These are phyloP conservation scores for Smithornis capensis DNA, from an alignment of 2,113 vertebrate species.

Conservation along the genomic window DNA sequence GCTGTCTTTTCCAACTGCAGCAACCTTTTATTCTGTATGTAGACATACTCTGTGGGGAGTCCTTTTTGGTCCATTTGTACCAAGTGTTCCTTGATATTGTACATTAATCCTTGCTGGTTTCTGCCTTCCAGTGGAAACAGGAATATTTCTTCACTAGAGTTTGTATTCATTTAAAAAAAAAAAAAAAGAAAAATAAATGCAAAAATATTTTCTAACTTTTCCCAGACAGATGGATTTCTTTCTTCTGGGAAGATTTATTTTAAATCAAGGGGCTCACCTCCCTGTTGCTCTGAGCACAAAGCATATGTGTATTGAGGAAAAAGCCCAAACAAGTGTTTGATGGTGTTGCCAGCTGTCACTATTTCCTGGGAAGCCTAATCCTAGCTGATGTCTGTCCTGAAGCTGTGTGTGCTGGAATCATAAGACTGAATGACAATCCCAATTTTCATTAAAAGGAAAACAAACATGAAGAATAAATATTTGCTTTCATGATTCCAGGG, in stretches of 20 bases:
- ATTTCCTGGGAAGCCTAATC: not conserved
- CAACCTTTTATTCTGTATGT: not conserved
- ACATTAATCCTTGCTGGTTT: constrained; percentile 55
- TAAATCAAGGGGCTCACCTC: not conserved
- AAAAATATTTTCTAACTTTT: constrained; percentile 76
- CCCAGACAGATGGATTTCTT: constrained; percentile 47
- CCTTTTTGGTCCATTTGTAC: constrained; percentile 17
- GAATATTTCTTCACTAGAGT: constrained; percentile 69
- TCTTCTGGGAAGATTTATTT: constrained; percentile 29
- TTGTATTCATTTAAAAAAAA: constrained; percentile 62
- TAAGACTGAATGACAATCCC: not conserved
- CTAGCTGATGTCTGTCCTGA: not conserved
- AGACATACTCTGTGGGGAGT: constrained; percentile 21
- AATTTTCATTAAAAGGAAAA: constrained; percentile 31
- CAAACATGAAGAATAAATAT: constrained; percentile 2
- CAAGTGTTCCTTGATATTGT: constrained; percentile 13
- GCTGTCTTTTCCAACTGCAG: constrained; percentile 38
- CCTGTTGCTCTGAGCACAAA: constrained; percentile 1
- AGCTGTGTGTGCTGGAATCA: not conserved
- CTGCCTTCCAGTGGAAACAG: constrained; percentile 58
- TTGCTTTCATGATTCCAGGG: not conserved
- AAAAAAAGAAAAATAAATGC: constrained; percentile 69
- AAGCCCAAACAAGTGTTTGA: not conserved
- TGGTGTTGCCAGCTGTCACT: not conserved
- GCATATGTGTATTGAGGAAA: not conserved